Evolutionary conservation across 2,888 invertebrate species (phyloP), one percentile per base, ranked within the genome.

Genomic region (Caenorhabditis drosophilae): DNA sequence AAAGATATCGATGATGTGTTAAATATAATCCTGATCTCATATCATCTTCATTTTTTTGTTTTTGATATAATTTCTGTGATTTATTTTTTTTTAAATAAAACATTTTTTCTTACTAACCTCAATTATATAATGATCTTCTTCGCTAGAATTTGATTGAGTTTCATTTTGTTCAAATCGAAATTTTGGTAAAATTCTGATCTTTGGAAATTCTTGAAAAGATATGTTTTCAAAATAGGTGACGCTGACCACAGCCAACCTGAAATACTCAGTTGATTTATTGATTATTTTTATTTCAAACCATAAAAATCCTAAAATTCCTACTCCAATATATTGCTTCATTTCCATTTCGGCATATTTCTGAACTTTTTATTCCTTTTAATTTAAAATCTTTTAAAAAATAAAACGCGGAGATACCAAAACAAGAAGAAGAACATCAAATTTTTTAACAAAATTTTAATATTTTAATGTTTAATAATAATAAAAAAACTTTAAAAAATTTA

Each of bases 1-100:
- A 27, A 15, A 62, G n/a, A n/a, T 45, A 56, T 2, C 38, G n/a
- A 35, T 62, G 61, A 36, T 62, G 50, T 1, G 55, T 62, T 9
- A 62, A 22, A 38, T 51, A 56, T 7, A 56, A 20, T 1, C 41
- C 20, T 3, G 46, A 36, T 31, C 50, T 41, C 48, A 62, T 50
- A 25, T 62, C 55, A 1, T 41, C 22, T 20, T 27, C 27, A n/a
- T 36, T 35, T 9, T 42, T 26, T 11, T 41, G 38, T 1, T 16
- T 7, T 23, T 42, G 42, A 3, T 22, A 20, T 20, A 42, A 4
- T 42, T 42, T 42, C 42, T 7, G 23, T 22, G 18, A 40, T 40
- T 20, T 40, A 40, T 40, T 40, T 22, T 11, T 18, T 9, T 6
- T 40, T 18, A n/a, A n/a, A n/a, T n/a, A n/a, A n/a, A n/a, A n/a